These are phyloP conservation scores for Psammodynastes pulverulentus DNA, from an alignment of 2,113 vertebrate species.

Conservation along the genomic window DNA sequence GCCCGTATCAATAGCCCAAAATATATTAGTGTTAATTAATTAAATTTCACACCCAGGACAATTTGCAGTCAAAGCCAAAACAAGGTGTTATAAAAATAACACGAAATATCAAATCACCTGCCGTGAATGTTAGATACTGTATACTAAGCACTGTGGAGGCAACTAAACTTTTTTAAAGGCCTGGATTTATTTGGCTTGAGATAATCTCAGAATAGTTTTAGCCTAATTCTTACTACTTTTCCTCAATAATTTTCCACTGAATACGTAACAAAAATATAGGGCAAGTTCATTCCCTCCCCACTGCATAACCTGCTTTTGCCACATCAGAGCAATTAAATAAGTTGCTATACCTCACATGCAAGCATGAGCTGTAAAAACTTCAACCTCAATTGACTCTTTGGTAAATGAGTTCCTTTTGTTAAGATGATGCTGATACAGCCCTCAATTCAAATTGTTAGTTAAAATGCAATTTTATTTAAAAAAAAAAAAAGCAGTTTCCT, in stretches of 20 bases:
- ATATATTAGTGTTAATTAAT: not conserved
- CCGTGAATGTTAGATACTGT: not conserved
- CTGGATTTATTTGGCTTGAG: not conserved
- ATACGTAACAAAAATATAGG: not conserved
- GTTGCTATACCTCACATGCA: conserved; percentile 51
- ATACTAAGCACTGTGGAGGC: not conserved
- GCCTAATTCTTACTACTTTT: not conserved
- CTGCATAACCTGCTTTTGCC: conserved; percentile 33
- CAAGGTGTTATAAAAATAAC: not conserved
- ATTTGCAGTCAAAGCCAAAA: not conserved
- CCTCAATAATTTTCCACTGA: not conserved
- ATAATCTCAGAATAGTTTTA: not conserved
- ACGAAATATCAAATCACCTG: not conserved
- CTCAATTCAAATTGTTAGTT: conserved; percentile 68
- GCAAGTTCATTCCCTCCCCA: not conserved
- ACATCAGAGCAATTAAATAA: conserved; percentile 58
- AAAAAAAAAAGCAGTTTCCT: conserved; percentile 43
- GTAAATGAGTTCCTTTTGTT: conserved; percentile 72
- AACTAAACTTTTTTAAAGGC: conserved; percentile 13
- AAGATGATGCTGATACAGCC: conserved; percentile 68
- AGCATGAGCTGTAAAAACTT: conserved; percentile 65
- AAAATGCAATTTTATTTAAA: conserved; percentile 65
- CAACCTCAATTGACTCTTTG: conserved; percentile 71
- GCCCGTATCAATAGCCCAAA: not conserved
- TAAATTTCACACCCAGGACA: not conserved